phyloP scores from a whole-genome alignment of 2,888 invertebrate species.

The Apocheima hispidaria region DNA sequence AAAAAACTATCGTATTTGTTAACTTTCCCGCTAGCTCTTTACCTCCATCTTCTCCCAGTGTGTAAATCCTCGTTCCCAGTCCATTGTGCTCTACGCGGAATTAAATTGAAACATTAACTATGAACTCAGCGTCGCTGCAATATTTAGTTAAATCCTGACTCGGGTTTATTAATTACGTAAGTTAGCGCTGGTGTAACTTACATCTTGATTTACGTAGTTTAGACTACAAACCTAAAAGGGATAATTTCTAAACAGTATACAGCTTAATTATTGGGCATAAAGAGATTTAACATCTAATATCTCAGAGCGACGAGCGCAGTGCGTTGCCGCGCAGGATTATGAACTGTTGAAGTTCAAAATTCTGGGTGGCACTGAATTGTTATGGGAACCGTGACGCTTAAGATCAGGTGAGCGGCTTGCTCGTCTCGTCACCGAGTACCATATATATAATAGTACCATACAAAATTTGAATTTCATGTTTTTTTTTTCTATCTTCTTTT shows the following conservation, averaged over 20 bases:
- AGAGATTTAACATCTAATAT: no score
- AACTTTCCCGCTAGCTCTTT: neutral
- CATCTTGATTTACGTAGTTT: neutral
- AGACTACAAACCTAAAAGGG: neutral
- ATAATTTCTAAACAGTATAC: neutral
- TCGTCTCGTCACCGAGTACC: no score
- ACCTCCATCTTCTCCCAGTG: constrained; percentile 3
- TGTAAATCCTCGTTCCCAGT: constrained; percentile 11
- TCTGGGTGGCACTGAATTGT: no score
- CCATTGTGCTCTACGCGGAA: constrained; percentile 20
- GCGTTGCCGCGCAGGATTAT: no score
- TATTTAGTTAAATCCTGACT: constrained; percentile 14
- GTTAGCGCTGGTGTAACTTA: neutral
- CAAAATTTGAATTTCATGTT: no score
- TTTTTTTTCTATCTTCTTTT: no score
- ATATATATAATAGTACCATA: no score
- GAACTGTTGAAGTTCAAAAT: no score
- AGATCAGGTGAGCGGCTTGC: no score
- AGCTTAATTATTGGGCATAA: no score
- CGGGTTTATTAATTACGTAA: constrained; percentile 6
- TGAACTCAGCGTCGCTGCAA: constrained; percentile 8
- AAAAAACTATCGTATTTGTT: neutral
- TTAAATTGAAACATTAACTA: constrained; percentile 30
- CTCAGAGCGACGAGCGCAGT: no score
- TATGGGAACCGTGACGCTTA: no score